These are phyloP conservation scores for Epizoanthus scotinus DNA, from an alignment of 92 coral and sea anemone species.

Conservation along the genomic window DNA sequence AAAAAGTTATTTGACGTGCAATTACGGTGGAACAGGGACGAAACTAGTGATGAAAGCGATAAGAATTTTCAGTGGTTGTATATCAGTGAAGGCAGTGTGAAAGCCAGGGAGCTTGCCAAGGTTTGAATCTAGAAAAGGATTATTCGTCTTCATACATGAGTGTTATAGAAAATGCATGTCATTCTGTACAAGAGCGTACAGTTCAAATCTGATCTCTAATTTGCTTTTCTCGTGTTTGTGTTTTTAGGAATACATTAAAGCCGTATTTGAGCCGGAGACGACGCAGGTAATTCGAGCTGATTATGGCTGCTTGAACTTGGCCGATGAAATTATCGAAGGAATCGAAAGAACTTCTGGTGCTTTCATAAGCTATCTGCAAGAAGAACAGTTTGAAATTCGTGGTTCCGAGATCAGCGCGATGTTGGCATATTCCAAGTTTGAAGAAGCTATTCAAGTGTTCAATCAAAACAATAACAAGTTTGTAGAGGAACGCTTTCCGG, in stretches of 20 bases:
- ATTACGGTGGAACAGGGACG: constrained; percentile 30
- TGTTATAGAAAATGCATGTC: background rate
- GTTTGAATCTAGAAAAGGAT: background rate
- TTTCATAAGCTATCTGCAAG: constrained; percentile 41
- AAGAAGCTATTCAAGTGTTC: constrained; percentile 19
- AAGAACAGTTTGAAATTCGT: constrained; percentile 55
- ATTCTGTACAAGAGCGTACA: constrained; percentile 40
- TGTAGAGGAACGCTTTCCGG: constrained; percentile 34
- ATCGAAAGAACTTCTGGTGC: constrained; percentile 53
- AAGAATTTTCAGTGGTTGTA: constrained; percentile 18
- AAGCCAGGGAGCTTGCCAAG: constrained; percentile 40
- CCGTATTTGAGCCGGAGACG: constrained; percentile 64
- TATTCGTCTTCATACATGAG: background rate
- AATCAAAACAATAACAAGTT: constrained; percentile 32
- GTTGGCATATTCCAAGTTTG: constrained; percentile 48
- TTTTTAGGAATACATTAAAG: constrained; percentile 79
- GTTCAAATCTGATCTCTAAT: constrained; percentile 21
- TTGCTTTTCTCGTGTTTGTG: constrained; percentile 44
- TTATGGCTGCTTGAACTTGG: constrained; percentile 43
- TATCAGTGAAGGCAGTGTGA: constrained; percentile 34
- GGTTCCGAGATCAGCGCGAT: constrained; percentile 64
- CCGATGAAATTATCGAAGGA: constrained; percentile 50
- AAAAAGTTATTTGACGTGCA: constrained; percentile 36
- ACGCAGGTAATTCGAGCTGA: constrained; percentile 32
- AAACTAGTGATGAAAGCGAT: constrained; percentile 4